Percentiles rank a stretch among this genome's conserved stretches.
Conservation (phyloP, 1,140 invertebrate species). For the Camponotus pennsylvanicus region DNA sequence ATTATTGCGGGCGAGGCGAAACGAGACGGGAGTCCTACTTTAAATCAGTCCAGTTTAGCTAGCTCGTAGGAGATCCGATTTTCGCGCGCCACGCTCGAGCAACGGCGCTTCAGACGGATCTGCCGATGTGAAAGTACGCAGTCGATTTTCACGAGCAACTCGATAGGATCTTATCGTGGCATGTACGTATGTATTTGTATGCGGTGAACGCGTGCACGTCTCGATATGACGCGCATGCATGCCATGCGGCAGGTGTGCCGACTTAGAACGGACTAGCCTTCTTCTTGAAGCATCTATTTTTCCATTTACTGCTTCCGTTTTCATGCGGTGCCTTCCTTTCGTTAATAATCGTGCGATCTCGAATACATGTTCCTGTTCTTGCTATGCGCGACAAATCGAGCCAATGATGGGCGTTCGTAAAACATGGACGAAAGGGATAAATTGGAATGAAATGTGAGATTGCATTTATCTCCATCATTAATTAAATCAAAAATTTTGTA, state of each 20-base stretch:
- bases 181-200: background rate
- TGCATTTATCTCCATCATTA: background rate
- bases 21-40: constrained; percentile 76
- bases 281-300: constrained; percentile 59
- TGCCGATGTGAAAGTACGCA: constrained; percentile 79
- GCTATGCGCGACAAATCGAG: constrained; percentile 48
- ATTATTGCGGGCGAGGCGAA: constrained; percentile 64
- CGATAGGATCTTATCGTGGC: constrained; percentile 8
- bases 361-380: constrained; percentile 57
- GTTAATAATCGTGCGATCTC: constrained; percentile 71
- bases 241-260: constrained; percentile 64
- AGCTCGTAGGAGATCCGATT: constrained; percentile 75
- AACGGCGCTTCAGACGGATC: constrained; percentile 71
- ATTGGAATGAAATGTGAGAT: background rate
- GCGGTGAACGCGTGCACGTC: constrained; percentile 10
- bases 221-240: constrained; percentile 60
- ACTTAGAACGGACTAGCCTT: constrained; percentile 67
- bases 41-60: constrained; percentile 78
- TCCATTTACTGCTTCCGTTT: constrained; percentile 68
- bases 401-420: constrained; percentile 14
- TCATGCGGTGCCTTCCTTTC: constrained; percentile 69
- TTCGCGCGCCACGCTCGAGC: constrained; percentile 80
- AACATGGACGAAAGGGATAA: background rate
- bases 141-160: constrained; percentile 72
- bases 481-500: background rate